These are phyloP conservation scores for Sciaenops ocellatus DNA, from an alignment of 2,797 vertebrate species.

Conservation along the genomic window DNA sequence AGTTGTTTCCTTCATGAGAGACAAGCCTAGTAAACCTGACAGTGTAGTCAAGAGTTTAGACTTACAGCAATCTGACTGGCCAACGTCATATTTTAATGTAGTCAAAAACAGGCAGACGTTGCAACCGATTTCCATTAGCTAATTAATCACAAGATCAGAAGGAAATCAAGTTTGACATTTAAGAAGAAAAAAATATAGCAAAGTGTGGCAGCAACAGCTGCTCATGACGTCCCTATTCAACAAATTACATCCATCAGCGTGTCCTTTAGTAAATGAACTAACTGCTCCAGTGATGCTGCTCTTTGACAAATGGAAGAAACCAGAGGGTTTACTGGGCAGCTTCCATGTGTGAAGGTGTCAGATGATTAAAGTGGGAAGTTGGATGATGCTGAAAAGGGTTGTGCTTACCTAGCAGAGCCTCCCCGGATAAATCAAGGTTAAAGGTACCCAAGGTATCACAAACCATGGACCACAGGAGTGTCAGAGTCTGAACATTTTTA, in stretches of 20 bases:
- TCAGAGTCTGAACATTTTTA: not conserved
- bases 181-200: slow-evolving; percentile 21
- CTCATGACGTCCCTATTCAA: slow-evolving; percentile 16
- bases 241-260: slow-evolving; percentile 49
- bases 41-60: not conserved
- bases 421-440: slow-evolving; percentile 32
- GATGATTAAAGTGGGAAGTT: slow-evolving; percentile 49
- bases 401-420: slow-evolving; percentile 45
- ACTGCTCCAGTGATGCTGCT: slow-evolving; percentile 19
- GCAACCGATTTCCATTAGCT: slow-evolving; percentile 15
- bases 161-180: slow-evolving; percentile 42
- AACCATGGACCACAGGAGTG: not conserved
- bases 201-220: slow-evolving; percentile 18
- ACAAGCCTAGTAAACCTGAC: slow-evolving; percentile 11
- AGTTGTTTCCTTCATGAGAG: not conserved
- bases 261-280: slow-evolving; percentile 44
- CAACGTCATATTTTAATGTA: not conserved
- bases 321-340: slow-evolving; percentile 18
- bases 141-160: slow-evolving; percentile 28
- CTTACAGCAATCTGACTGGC: not conserved
- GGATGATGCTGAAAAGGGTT: slow-evolving; percentile 3
- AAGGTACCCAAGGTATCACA: not conserved
- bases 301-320: slow-evolving; percentile 25
- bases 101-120: slow-evolving; percentile 3
- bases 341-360: slow-evolving; percentile 12